phyloP scores from a whole-genome alignment of 1,140 invertebrate species.

The Cydia amplana region DNA sequence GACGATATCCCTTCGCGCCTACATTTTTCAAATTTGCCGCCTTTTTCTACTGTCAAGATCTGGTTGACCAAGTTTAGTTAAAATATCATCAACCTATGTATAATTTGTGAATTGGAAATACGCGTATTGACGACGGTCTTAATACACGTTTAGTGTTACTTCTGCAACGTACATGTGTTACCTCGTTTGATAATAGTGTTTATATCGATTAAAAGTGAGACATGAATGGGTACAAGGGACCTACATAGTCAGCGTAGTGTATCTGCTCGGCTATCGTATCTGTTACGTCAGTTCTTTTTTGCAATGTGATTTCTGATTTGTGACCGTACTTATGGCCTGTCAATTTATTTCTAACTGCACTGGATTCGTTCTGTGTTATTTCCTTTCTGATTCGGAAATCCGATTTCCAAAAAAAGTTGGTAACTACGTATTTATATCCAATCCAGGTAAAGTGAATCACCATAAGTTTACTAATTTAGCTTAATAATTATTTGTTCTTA shows the following conservation, averaged over 20 bases:
- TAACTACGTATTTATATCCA: too few relatives aligned
- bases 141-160: not conserved
- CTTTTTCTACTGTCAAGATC: too few relatives aligned
- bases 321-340: not conserved
- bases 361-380: not conserved
- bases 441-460: too few relatives aligned
- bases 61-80: too few relatives aligned
- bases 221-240: slow-evolving; percentile 48
- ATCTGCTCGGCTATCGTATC: slow-evolving; percentile 56
- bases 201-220: slow-evolving; percentile 42
- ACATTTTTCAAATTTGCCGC: too few relatives aligned
- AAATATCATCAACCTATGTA: not conserved
- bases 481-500: too few relatives aligned
- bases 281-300: slow-evolving; percentile 58
- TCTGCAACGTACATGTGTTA: slow-evolving; percentile 7
- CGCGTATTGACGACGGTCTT: not conserved
- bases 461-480: too few relatives aligned
- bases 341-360: too few relatives aligned
- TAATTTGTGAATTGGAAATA: not conserved
- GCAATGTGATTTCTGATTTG: slow-evolving; percentile 36
- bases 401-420: too few relatives aligned
- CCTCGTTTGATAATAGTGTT: slow-evolving; percentile 2
- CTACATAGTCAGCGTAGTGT: slow-evolving; percentile 68
- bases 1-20: too few relatives aligned
- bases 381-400: too few relatives aligned